A percentile compares a stretch with the other conserved stretches of the same genome.
These are phyloP conservation scores for Myiozetetes cayanensis DNA, from an alignment of 2,113 vertebrate species.

Conservation along the genomic window DNA sequence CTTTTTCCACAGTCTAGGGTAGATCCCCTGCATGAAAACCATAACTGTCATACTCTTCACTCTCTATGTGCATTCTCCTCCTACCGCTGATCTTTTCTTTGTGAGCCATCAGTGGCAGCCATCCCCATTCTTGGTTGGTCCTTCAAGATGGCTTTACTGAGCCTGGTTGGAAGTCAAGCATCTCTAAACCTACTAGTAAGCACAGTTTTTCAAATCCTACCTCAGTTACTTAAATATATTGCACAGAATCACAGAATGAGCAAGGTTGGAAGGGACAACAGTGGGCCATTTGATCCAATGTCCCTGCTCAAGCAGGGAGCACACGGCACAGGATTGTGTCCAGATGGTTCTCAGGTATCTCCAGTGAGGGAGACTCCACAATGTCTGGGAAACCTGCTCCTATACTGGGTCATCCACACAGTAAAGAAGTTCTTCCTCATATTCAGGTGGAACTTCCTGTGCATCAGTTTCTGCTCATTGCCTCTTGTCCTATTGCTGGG, in stretches of 20 bases:
- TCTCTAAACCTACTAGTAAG: not conserved
- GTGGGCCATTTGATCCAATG: not conserved
- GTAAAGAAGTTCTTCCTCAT: not conserved
- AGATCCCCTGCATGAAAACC: not conserved
- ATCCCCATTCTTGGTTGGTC: not conserved
- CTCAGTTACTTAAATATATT: not conserved
- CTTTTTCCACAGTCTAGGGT: not conserved
- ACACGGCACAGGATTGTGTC: not conserved
- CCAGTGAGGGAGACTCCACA: not conserved
- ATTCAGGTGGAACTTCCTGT: not conserved
- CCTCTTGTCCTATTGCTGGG: not conserved
- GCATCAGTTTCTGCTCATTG: not conserved
- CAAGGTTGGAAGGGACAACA: not conserved
- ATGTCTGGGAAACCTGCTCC: too few relatives aligned
- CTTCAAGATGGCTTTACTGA: not conserved
- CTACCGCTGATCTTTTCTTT: not conserved
- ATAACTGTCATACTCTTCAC: not conserved
- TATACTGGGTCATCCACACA: fast-evolving
- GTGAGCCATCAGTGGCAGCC: not conserved
- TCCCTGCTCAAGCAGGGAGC: not conserved
- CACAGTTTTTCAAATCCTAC: not conserved
- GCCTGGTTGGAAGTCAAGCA: not conserved
- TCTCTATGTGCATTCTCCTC: not conserved
- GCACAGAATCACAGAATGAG: not conserved
- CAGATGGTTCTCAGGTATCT: not conserved